Evolutionary conservation across 2,888 invertebrate species (phyloP), one percentile per base, ranked within the genome.

Genomic region (Lochmaea crataegi): DNA sequence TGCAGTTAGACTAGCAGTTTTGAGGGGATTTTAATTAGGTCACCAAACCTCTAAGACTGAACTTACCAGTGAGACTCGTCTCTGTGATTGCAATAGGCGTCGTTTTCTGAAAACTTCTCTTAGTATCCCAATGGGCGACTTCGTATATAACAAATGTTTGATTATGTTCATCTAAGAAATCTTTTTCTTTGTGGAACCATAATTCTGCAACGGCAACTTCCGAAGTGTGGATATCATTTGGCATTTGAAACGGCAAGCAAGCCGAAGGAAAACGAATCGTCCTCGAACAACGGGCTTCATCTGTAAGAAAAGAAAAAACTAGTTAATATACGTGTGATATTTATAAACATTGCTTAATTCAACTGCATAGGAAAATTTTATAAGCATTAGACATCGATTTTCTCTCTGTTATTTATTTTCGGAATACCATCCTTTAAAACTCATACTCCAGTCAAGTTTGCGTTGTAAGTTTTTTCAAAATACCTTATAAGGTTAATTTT

Each of bases 21-120:
- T 26, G 26, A 26, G 26, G 26, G 26, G 26, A 5, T 26, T 26
- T 42, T 42, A 42, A 45, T 12, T 4, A 45, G 12, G 10, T 10
- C 42, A n/a, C n/a, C n/a, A n/a, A n/a, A n/a, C n/a, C n/a, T n/a
- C n/a, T n/a, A n/a, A n/a, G n/a, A n/a, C n/a, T n/a, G 22, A 48
- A 56, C 84, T 80, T 84, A 92, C 92, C 91, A 83, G 90, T 89
- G 48, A 91, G 89, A 79, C 92, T 90, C n/a, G 94, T 93, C 85
- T 94, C 92, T 83, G 93, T 91, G 79, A 94, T 94, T 26, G 94
- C 94, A 75, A 94, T 92, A 1, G 94, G 92, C 79, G 92, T 93
- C n/a, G 92, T 92, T 86, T 94, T 92, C 82, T 92, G 92, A 82
- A 93, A 91, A 86, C 92, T 92, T 82, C 91, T 91, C 79, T 89